Base-by-base conservation (phyloP, 2,113 vertebrate genomes). In the Notarius quadriscutis region DNA sequence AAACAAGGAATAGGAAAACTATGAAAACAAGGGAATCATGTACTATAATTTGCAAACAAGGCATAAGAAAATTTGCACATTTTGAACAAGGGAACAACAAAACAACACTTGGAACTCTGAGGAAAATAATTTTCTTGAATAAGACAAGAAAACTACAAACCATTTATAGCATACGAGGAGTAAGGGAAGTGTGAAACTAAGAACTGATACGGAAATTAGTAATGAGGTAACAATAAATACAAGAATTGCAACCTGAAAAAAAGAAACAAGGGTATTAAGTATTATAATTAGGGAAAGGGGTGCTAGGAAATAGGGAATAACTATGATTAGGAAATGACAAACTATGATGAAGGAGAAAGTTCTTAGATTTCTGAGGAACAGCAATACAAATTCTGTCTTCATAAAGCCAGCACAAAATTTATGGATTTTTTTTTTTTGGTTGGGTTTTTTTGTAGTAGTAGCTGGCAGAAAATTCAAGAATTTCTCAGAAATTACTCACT, bases 301-400 rank as follows among this genome's bases (percentile, higher is more conserved):
- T 17, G 14, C 30, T 7, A 71, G 3, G 25, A 67, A 18, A 34
- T 41, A 41, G 30, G 30, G 15, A 72, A 34, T 7, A 71, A 18
- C 30, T n/a, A 30, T 11, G 12, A 67, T 67, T 67, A 71, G 5
- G 30, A 41, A 71, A 72, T 0, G 17, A 72, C 27, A 41, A 72
- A 72, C 11, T 72, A 18, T 30, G 5, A 30, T 69, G 27, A 30
- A 6, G n/a, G 30, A 50, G 41, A 20, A 51, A 84, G 60, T 50
- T 22, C 30, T 48, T 50, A 9, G 25, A 50, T 57, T 84, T 67
- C 86, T 51, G 58, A 77, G 9, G 5, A 17, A 75, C 3, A 30
- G 30, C 48, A 57, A 69, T 57, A 18, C 74, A 71, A 58, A 60
- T 74, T 41, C 48, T 78, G 53, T 87, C 77, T 87, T 84, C 84